These are phyloP conservation scores for Hirudo medicinalis DNA, from an alignment of 1,140 invertebrate species.

Conservation along the genomic window DNA sequence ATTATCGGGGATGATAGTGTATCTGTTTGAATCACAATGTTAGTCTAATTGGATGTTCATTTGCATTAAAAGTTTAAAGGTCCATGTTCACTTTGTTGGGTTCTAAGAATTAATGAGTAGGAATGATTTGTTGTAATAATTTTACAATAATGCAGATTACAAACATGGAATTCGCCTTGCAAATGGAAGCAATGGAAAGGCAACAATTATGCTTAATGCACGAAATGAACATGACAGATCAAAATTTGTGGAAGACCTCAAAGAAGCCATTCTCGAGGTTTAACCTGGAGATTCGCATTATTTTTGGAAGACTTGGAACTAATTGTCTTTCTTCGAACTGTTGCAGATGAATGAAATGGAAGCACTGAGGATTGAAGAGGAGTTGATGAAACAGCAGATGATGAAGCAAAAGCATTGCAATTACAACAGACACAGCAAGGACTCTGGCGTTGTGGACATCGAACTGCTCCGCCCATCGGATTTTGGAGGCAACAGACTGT, in stretches of 20 bases:
- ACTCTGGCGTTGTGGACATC: constrained; percentile 72
- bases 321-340: neutral
- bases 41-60: neutral
- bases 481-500: constrained; percentile 43
- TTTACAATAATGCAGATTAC: constrained; percentile 55
- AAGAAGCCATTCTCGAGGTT: constrained; percentile 41
- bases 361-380: constrained; percentile 59
- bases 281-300: neutral
- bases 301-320: neutral
- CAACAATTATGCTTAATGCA: constrained; percentile 81
- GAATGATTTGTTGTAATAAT: neutral
- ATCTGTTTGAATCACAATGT: constrained; percentile 62
- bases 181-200: constrained; percentile 63
- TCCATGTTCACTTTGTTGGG: no score
- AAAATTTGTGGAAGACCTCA: constrained; percentile 42
- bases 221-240: constrained; percentile 41
- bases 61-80: no score
- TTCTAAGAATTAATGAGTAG: no score
- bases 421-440: constrained; percentile 39
- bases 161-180: constrained; percentile 76
- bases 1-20: constrained; percentile 77
- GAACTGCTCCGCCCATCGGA: constrained; percentile 50
- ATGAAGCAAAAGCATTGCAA: constrained; percentile 25
- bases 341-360: constrained; percentile 49
- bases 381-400: constrained; percentile 61